Evolutionary conservation across 1,140 invertebrate species (phyloP), one percentile per base, ranked within the genome.

Genomic region (Copidosoma floridanum): DNA sequence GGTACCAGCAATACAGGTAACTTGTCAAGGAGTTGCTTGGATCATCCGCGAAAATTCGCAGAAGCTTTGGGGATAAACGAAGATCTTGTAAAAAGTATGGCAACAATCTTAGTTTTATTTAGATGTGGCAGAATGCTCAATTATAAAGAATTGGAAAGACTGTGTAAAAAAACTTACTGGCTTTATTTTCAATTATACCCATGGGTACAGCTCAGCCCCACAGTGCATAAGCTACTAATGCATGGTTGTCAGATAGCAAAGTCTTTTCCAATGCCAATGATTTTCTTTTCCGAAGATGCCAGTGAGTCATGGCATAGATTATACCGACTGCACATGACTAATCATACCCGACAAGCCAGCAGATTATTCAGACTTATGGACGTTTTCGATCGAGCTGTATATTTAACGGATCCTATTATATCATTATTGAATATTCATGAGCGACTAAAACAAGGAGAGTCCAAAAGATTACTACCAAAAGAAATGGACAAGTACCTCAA

Each of bases 141-240:
- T 40, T 40, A 40, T 1, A 14, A 54, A 29, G 5, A 14, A 11
- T 10, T 55, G 5, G 53, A 55, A 44, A 43, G 32, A 20, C 44
- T 55, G 27, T 55, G 40, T 23, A 38, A 21, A 18, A 67, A 40
- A 52, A 66, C 55, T 29, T 54, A 35, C 43, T 64, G 48, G 50
- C 61, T 63, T n/a, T n/a, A n/a, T n/a, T n/a, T n/a, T n/a, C n/a
- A n/a, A n/a, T n/a, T n/a, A n/a, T n/a, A n/a, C n/a, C 62, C 44
- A 32, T 63, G 40, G 43, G 63, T 51, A 20, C 63, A 53, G 68
- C 69, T 65, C 63, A 65, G 52, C 57, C 69, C 81, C 51, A 76
- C 88, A 88, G 32, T 90, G 89, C 75, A 85, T 86, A 75, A 85
- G n/a, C n/a, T n/a, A n/a, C n/a, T n/a, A n/a, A n/a, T n/a, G n/a